Evolutionary conservation across 2,888 invertebrate species (phyloP), one percentile per base, ranked within the genome.

Genomic region (Drosophila dives): DNA sequence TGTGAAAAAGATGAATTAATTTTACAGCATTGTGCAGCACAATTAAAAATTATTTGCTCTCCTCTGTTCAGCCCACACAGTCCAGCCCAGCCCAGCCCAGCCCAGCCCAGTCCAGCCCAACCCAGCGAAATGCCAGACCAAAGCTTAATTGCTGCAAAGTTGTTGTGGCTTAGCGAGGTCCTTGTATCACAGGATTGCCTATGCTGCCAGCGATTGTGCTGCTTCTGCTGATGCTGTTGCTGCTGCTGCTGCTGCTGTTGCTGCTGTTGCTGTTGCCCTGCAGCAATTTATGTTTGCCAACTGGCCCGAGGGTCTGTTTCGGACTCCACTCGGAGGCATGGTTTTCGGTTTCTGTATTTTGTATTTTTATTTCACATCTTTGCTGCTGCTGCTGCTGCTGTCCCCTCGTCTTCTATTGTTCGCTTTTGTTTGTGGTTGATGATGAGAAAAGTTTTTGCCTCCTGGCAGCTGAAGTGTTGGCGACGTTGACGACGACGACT

Each of bases 1-100:
- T 87, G 87, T 90, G 87, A 87, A 87, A 87, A 87, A 87, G 90
- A 87, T 87, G 87, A 87, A 87, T 87, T 87, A 90, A 87, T 90
- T 87, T 87, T 89, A 89, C 87, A 87, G 87, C 90, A 87, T 90
- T 90, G 90, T 90, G 87, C 90, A 90, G 89, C 78, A 87, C 87
- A 90, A 87, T 87, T 87, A 87, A 87, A 85, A 87, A 87, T 87
- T 87, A 87, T 87, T 90, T 90, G 88, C 87, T 84, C 72, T 83
- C 51, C 71, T 68, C 59, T 66, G 72, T 72, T 63, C 67, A 23
- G 23, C 45, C 45, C 45, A 45, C 45, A 23, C 12, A 20, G 8
- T 10, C 20, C 33, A 20, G 32, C 20, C 11, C 32, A 20, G 56
- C 17, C 67, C 59, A 34, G 56, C 36, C 69, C 75, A 82, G 80